Base-by-base conservation (phyloP, 2,113 vertebrate genomes). In the Phycodurus eques region DNA sequence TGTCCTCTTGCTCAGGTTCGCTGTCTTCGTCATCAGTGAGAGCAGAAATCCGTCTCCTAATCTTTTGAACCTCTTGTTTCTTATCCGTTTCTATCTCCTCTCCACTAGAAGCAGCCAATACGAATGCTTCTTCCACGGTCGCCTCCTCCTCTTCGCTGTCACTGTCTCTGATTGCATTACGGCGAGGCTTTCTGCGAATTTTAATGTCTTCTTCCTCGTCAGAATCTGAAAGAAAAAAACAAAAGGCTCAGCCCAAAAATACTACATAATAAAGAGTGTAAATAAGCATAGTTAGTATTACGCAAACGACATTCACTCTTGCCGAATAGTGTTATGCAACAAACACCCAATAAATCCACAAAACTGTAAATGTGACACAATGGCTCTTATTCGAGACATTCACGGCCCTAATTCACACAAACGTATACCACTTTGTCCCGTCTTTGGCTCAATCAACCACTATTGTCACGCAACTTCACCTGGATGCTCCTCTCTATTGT, bases 101-200 rank as follows among this genome's bases (percentile, higher is more conserved):
- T 2, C 68, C 84, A 10, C 89, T 87, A 56, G 54, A 72, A 44
- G 69, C 66, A 15, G 60, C 68, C 60, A 90, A 62, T 8, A 70
- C 74, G 7, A 70, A 80, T 0, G 85, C 83, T 15, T 89, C 87
- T 0, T 76, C 77, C 84, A 68, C 56, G 9, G 74, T 76, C 22
- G 31, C 77, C 1, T 84, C 88, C 1, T 83, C 84, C 19, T 72
- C 87, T 27, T 70, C 68, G 5, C 84, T 89, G 72, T 99, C 97
- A 0, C 95, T 99, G 84, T 99, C 95, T 73, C 88, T 85, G 31
- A 98, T 88, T 27, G 94, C 87, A 43, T 94, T 95, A 69, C 88
- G 93, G 49, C 93, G 94, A 9, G 87, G 46, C 79, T 95, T 98
- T 65, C 94, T 94, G 80, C 78, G 83, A 10, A 93, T 83, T 31